phyloP scores from a whole-genome alignment of 2,113 vertebrate genomes.

The Callopanchax toddi region DNA sequence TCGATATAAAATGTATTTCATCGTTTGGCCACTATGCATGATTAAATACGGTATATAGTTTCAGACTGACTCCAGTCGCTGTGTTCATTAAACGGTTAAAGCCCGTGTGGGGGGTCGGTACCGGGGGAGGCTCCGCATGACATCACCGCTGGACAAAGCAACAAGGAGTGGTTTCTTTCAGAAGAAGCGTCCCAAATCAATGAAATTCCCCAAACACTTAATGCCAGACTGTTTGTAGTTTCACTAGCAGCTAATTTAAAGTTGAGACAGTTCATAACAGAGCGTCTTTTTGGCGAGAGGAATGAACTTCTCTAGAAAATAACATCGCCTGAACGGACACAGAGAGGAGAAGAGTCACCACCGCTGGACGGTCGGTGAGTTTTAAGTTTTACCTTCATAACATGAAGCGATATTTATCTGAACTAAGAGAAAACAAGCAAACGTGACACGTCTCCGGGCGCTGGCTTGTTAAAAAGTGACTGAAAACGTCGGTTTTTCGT shows the following conservation, averaged over 20 bases:
- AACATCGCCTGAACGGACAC: constrained; percentile 24
- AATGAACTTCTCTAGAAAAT: constrained; percentile 41
- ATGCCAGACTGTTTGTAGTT: not conserved
- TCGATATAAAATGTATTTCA: too few species aligned
- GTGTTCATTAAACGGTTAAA: constrained; percentile 63
- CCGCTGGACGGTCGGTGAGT: constrained; percentile 55
- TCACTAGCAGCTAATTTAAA: not conserved
- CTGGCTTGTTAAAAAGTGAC: too few species aligned
- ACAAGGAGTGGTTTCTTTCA: constrained; percentile 73
- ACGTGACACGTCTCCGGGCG: not conserved
- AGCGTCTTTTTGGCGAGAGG: constrained; percentile 1
- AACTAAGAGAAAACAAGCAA: not conserved
- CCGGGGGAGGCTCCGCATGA: constrained; percentile 45
- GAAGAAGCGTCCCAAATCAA: constrained; percentile 57
- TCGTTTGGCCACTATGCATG: too few species aligned
- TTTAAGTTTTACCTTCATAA: constrained; percentile 55
- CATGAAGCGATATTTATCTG: constrained; percentile 65
- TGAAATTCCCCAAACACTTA: constrained; percentile 34
- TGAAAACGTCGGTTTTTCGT: too few species aligned
- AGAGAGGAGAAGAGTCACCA: constrained; percentile 19
- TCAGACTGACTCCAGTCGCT: too few species aligned
- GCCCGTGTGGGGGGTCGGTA: constrained; percentile 24
- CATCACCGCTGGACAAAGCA: constrained; percentile 76
- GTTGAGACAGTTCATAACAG: not conserved
- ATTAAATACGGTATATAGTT: too few species aligned